phyloP scores from a whole-genome alignment of 2,888 invertebrate genomes.

The Schizaphis graminum region DNA sequence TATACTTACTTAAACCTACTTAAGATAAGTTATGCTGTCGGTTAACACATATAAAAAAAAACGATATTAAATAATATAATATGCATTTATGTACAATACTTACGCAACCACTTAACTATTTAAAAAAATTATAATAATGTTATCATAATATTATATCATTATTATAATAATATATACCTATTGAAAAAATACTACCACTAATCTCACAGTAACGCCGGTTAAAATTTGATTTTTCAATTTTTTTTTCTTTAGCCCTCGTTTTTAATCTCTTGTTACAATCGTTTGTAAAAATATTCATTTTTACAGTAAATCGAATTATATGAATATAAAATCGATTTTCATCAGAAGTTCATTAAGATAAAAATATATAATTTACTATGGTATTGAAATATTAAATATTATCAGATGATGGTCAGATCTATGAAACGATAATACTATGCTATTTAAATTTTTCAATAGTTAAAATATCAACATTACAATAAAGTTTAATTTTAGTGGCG shows the following conservation, averaged over 20 bases:
- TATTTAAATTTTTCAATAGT: neutral
- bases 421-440: neutral
- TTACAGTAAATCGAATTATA: neutral
- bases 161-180: too few species aligned
- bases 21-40: neutral
- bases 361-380: neutral
- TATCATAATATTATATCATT: too few species aligned
- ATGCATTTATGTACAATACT: neutral
- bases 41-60: neutral
- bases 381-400: neutral
- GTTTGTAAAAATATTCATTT: too few species aligned
- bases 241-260: too few species aligned
- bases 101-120: neutral
- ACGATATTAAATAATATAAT: neutral
- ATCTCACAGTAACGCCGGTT: too few species aligned
- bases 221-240: too few species aligned
- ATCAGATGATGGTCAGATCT: neutral
- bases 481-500: neutral
- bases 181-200: too few species aligned
- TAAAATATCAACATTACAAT: neutral
- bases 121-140: too few species aligned
- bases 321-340: neutral
- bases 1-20: too few species aligned
- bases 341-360: neutral
- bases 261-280: too few species aligned